phyloP scores from a whole-genome alignment of 1,140 invertebrate species.

The Brachystomella parvula region DNA sequence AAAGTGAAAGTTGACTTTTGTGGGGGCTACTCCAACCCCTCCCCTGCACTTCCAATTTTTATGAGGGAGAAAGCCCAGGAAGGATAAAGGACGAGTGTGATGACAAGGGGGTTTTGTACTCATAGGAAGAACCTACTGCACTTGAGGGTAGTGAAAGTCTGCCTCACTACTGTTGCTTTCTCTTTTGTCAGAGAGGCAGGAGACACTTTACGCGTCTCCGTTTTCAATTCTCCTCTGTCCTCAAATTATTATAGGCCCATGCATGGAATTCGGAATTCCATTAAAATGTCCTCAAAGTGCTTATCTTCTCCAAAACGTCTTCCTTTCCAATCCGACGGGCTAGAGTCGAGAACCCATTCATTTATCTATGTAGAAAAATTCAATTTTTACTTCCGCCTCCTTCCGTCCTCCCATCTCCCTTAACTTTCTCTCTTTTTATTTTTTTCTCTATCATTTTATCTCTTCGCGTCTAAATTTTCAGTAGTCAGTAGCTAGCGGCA shows the following conservation, averaged over 20 bases:
- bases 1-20: too few species aligned
- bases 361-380: constrained; percentile 17
- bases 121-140: neutral
- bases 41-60: too few species aligned
- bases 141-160: neutral
- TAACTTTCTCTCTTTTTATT: neutral
- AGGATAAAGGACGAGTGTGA: too few species aligned
- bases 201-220: neutral
- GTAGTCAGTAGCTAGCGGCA: too few species aligned
- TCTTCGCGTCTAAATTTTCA: neutral
- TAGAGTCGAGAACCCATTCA: constrained; percentile 10
- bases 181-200: constrained; percentile 18
- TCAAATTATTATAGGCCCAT: constrained; percentile 6
- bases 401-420: neutral
- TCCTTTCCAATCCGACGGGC: constrained; percentile 9
- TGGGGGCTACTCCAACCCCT: too few species aligned
- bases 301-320: constrained; percentile 20
- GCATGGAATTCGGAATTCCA: constrained; percentile 26
- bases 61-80: too few species aligned
- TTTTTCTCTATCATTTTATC: neutral
- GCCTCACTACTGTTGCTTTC: constrained; percentile 9
- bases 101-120: neutral
- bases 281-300: constrained; percentile 25
- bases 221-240: neutral
- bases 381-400: constrained; percentile 11